phyloP scores from a whole-genome alignment of 2,113 vertebrate genomes.

The Hassar affinis region DNA sequence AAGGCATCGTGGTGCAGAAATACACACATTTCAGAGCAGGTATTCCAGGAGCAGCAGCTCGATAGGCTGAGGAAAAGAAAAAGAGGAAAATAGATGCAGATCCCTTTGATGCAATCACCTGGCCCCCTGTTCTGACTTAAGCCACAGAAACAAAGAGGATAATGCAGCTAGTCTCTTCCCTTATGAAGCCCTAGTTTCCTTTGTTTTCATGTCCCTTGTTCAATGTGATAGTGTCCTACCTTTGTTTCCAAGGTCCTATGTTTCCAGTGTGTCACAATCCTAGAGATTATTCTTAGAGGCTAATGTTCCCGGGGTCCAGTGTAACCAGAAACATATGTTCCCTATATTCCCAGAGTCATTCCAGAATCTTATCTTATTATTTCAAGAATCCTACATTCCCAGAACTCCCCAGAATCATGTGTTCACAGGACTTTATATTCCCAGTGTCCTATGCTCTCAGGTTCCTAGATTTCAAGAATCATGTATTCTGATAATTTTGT shows the following conservation, averaged over 20 bases:
- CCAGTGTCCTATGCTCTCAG: neutral
- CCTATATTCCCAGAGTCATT: neutral
- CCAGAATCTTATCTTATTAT: neutral
- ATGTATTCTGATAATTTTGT: neutral
- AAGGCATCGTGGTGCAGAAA: constrained; percentile 65
- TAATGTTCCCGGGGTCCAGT: neutral
- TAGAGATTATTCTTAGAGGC: neutral
- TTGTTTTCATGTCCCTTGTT: neutral
- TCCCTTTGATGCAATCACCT: constrained; percentile 53
- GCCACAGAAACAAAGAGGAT: neutral
- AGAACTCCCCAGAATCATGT: neutral
- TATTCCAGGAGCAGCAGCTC: constrained; percentile 62
- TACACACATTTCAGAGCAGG: constrained; percentile 78
- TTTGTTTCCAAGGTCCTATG: neutral
- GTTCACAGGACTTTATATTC: neutral
- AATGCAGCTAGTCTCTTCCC: neutral
- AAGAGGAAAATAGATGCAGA: constrained; percentile 59
- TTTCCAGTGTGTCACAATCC: neutral
- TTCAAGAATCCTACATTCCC: neutral
- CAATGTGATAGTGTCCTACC: no score
- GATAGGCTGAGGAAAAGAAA: constrained; percentile 71
- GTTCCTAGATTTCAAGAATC: neutral
- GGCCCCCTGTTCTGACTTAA: neutral
- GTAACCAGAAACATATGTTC: neutral
- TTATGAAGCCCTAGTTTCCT: neutral